Evolutionary conservation across 2,797 vertebrate species (phyloP), one percentile per base, ranked within the genome.

Genomic region (Nyctalus aviator): DNA sequence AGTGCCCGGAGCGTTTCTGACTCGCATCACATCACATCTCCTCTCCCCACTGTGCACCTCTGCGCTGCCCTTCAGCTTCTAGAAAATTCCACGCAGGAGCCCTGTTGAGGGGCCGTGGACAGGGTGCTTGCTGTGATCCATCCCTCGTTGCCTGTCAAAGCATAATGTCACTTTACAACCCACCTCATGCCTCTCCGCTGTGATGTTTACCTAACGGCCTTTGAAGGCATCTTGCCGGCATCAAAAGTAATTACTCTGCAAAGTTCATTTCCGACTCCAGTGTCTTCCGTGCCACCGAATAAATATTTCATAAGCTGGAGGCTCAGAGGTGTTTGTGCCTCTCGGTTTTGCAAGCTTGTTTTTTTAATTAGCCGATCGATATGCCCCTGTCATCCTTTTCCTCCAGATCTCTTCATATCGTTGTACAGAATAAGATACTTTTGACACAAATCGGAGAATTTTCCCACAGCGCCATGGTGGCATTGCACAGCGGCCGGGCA

Each of bases 191-290:
- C 73, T 93, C 64, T 95, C 94, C 93, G 15, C 77, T 84, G 53
- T 69, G 95, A 88, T 96, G 93, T 97, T 98, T 96, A 98, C 97
- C 97, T 98, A 97, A 97, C 98, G 96, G 98, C 94, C 95, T 97
- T 91, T 50, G 94, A 95, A 95, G 37, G 93, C 96, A 93, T 98
- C 97, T 97, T 94, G 94, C 96, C 57, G 73, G 97, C 97, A 97
- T 98, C 95, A 97, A 94, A 98, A 98, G 96, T 98, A 98, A 98
- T 98, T 98, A 98, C 97, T 97, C 93, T 87, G 96, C 97, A 97
- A 98, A 98, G 97, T 98, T 98, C 98, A 97, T 97, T 97, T 98
- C 96, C 76, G 64, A 92, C 86, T 82, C 72, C 93, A 0, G 11
- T 90, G n/a, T 97, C 95, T 93, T 96, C 96, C 94, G 93, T 93